Evolutionary conservation across 2,888 invertebrate species (phyloP), one percentile per base, ranked within the genome.

Genomic region (Digitonthophagus gazella): DNA sequence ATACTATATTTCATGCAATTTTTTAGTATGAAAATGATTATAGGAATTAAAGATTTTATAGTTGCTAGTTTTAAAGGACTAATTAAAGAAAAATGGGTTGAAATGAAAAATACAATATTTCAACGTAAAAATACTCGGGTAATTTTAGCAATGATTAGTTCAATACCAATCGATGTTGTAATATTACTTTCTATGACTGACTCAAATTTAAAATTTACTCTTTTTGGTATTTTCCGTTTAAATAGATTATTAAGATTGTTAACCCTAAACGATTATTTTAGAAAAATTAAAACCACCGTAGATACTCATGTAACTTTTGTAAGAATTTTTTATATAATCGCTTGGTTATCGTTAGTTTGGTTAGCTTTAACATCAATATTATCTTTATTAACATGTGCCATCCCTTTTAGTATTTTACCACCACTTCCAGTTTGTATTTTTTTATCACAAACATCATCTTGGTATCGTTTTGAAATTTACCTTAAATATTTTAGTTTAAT

Each of bases 1-100:
- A 0, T 73, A 1, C 55, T 75, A n/a, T 74, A 71, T 64, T 8
- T 67, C 1, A 15, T 70, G 14, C 67, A 72, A 15, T 68, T 72
- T 22, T 19, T 68, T 18, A 20, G 16, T 4, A 44, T 44, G 11
- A 11, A 11, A 1, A 18, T 67, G 14, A 15, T 71, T 14, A 72
- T 68, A 16, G 65, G 69, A 19, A 67, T 66, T 15, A 67, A 69
- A 1, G 72, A 71, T n/a, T 74, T 70, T 66, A 67, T 70, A 14
- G 66, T 74, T 56, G 72, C 72, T 18, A 57, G 69, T 28, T 69
- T 72, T 11, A 66, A 61, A 22, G 55, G 72, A 15, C 54, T 74
- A 6, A 69, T 66, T 15, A 68, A 74, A 61, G 15, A 61, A 11
- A 71, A 70, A 18, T 14, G 66, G 20, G 70, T 72, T 22, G 28